Conservation (phyloP, 2,888 invertebrate genomes). For the Plebejus argus region DNA sequence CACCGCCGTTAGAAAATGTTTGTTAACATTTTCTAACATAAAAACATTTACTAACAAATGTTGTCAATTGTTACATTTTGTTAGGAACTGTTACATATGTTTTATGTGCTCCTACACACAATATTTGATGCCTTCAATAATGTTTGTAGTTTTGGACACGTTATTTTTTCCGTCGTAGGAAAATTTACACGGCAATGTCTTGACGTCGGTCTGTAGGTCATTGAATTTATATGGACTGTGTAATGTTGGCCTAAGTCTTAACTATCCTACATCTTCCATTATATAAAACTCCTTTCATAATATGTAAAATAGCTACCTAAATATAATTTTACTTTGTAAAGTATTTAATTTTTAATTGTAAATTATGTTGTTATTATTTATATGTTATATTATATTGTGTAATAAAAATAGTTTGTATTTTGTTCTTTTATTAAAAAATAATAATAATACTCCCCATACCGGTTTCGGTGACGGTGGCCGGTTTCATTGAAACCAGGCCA, state of each 20-base stretch:
- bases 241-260: conserved; percentile 4
- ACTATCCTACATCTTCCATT: conserved; percentile 12
- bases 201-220: background rate
- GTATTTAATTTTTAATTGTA: background rate
- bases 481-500: too few relatives aligned
- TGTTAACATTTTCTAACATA: too few relatives aligned
- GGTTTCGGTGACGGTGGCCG: too few relatives aligned
- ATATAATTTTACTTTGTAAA: conserved; percentile 5
- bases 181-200: conserved; percentile 17
- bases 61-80: too few relatives aligned
- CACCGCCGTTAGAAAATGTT: too few relatives aligned
- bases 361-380: background rate
- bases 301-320: conserved; percentile 10
- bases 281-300: background rate
- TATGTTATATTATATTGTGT: background rate
- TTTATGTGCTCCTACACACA: too few relatives aligned
- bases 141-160: conserved; percentile 8
- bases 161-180: conserved; percentile 8
- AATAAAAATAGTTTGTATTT: background rate
- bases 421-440: background rate
- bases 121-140: background rate
- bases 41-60: too few relatives aligned
- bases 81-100: too few relatives aligned
- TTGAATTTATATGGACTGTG: background rate
- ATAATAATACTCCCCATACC: too few relatives aligned